phyloP scores from a whole-genome alignment of 1,140 invertebrate genomes.

The Asobara japonica region DNA sequence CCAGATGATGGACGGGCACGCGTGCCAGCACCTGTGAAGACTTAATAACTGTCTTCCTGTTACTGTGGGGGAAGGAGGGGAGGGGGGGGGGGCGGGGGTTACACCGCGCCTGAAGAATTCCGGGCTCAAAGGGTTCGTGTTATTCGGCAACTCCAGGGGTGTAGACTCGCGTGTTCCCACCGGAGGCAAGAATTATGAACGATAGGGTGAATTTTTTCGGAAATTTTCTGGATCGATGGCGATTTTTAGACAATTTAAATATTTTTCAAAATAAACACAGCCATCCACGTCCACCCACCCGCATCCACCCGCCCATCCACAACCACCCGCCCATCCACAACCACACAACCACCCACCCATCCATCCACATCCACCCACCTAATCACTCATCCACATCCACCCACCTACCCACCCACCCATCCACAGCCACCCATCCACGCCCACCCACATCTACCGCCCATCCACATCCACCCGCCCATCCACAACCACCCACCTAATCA shows the following conservation, averaged over 20 bases:
- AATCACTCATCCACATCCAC: no score
- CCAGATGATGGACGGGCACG: conserved; percentile 55
- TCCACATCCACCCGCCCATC: no score
- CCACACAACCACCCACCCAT: no score
- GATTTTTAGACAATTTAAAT: neutral
- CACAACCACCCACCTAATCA: no score
- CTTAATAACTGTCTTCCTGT: conserved; percentile 57
- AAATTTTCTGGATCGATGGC: neutral
- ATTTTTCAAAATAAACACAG: no score
- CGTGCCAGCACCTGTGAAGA: conserved; percentile 49
- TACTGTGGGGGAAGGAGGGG: conserved; percentile 8
- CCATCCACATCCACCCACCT: no score
- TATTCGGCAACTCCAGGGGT: neutral
- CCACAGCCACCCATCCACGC: no score
- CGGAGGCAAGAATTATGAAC: neutral
- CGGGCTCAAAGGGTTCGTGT: neutral
- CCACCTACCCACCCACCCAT: no score
- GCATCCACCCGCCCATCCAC: no score
- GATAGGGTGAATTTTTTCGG: neutral
- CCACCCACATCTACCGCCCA: no score
- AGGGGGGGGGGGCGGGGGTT: neutral
- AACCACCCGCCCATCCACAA: no score
- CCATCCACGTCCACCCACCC: no score
- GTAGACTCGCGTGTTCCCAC: neutral
- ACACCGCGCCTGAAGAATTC: neutral